phyloP scores from a whole-genome alignment of 2,797 vertebrate genomes.

The Amphiprion clarkii region DNA sequence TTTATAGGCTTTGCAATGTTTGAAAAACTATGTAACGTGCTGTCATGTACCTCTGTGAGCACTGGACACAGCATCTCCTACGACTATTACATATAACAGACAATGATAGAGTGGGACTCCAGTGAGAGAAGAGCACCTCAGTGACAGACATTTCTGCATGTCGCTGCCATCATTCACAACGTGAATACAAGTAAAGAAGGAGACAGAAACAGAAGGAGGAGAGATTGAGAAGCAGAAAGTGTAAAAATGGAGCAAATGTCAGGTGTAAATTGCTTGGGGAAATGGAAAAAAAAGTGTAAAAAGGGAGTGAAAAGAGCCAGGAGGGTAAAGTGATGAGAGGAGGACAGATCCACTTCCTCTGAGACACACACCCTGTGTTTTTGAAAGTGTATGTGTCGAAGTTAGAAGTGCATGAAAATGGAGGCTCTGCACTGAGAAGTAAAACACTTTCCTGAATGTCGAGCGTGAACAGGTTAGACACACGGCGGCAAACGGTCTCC shows the following conservation, averaged over 20 bases:
- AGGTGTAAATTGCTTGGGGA: conserved; percentile 3
- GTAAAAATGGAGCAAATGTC: conserved; percentile 12
- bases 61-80: too few relatives aligned
- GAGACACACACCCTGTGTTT: conserved; percentile 6
- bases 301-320: neutral
- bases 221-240: neutral
- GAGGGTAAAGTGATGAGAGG: neutral
- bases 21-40: too few relatives aligned
- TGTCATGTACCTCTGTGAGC: too few relatives aligned
- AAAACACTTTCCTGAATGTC: conserved; percentile 10
- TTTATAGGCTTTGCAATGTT: too few relatives aligned
- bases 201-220: neutral
- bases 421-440: neutral
- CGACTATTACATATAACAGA: neutral
- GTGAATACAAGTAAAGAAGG: neutral
- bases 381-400: neutral
- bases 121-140: neutral
- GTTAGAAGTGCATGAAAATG: neutral
- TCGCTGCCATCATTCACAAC: neutral
- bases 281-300: neutral
- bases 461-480: neutral
- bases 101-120: neutral
- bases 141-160: neutral
- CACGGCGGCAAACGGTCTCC: neutral
- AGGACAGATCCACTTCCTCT: conserved; percentile 4